These are phyloP conservation scores for Drosophila maculinotata DNA, from an alignment of 2,888 invertebrate species.

Conservation along the genomic window DNA sequence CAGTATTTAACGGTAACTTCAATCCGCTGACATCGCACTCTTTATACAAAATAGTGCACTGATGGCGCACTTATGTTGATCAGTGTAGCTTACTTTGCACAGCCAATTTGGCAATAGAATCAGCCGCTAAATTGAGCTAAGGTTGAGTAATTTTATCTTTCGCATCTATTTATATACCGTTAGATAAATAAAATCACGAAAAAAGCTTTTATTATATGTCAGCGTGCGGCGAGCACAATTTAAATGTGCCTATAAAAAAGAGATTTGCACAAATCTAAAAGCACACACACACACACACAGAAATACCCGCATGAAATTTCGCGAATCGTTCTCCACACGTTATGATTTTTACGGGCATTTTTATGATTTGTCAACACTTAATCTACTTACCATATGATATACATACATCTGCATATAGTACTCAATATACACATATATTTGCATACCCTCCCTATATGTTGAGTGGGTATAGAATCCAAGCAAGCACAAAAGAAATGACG, in stretches of 20 bases:
- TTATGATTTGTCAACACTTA: constrained; percentile 45
- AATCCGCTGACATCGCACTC: constrained; percentile 20
- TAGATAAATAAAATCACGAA: constrained; percentile 35
- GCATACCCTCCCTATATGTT: constrained; percentile 13
- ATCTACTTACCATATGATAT: constrained; percentile 28
- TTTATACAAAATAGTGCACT: neutral
- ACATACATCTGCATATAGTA: constrained; percentile 20
- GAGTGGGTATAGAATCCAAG: neutral
- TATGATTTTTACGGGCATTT: constrained; percentile 39
- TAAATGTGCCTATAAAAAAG: constrained; percentile 68
- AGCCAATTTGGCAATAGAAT: constrained; percentile 50
- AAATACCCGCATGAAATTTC: no score
- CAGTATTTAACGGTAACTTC: constrained; percentile 16
- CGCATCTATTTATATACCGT: constrained; percentile 48
- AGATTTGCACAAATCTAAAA: constrained; percentile 74
- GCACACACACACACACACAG: constrained; percentile 16
- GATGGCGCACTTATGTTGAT: constrained; percentile 27
- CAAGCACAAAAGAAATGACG: constrained; percentile 28
- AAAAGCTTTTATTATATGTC: constrained; percentile 42
- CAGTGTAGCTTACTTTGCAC: constrained; percentile 43
- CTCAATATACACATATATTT: neutral
- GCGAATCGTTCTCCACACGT: constrained; percentile 47
- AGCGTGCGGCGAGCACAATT: constrained; percentile 47
- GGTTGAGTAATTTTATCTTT: constrained; percentile 40
- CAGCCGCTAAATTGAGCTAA: constrained; percentile 54